Conservation (phyloP, 2,113 vertebrate species). For the Diglossa brunneiventris region DNA sequence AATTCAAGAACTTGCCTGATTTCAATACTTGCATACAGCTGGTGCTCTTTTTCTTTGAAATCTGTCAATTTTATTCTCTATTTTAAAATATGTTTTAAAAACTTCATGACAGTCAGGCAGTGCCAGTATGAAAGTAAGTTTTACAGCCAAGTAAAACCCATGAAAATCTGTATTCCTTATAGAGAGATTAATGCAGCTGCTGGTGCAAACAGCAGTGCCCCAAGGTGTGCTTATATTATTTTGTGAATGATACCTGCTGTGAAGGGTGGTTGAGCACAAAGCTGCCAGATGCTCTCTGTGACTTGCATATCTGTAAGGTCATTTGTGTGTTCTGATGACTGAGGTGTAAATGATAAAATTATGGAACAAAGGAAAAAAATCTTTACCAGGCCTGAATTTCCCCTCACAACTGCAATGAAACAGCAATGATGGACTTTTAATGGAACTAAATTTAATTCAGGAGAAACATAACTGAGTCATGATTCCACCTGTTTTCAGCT, state of each 20-base stretch:
- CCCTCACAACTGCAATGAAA: not conserved
- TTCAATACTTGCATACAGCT: not conserved
- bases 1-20: not conserved
- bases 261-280: not conserved
- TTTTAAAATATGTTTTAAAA: not conserved
- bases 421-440: not conserved
- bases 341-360: not conserved
- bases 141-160: not conserved
- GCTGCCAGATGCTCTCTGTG: conserved; percentile 43
- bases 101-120: not conserved
- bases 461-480: not conserved
- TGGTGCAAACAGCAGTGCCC: not conserved
- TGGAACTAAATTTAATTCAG: not conserved
- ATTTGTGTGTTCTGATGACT: not conserved
- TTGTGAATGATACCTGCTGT: not conserved
- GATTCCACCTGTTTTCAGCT: not conserved
- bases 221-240: conserved; percentile 1
- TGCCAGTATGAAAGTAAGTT: not conserved
- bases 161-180: not conserved
- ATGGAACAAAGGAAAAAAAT: not conserved
- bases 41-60: not conserved
- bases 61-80: not conserved
- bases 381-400: not conserved
- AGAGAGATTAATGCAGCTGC: not conserved
- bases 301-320: conserved; percentile 12